Conservation (phyloP, 2,797 vertebrate genomes). For the Hippoglossus hippoglossus region DNA sequence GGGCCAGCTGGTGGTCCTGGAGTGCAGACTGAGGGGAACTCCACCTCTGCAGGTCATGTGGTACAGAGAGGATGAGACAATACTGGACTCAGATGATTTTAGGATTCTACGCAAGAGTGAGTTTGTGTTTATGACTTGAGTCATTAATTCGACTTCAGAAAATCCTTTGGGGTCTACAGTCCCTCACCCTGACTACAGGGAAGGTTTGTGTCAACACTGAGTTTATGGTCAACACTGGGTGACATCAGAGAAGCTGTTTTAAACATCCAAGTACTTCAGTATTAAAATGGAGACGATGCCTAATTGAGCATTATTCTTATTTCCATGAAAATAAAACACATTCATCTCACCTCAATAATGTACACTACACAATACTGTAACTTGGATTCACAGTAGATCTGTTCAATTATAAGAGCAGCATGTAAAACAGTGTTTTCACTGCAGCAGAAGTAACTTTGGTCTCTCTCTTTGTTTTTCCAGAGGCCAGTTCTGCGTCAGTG, state of each 20-base stretch:
- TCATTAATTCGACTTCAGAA: too few species aligned
- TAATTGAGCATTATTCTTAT: too few species aligned
- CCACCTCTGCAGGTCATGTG: constrained; percentile 87
- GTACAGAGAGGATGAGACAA: constrained; percentile 87
- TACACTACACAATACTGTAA: background rate
- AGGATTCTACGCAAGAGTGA: constrained; percentile 90
- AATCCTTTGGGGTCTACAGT: too few species aligned
- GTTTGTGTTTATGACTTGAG: constrained; percentile 22
- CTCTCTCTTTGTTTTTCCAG: constrained; percentile 72
- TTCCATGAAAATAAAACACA: too few species aligned
- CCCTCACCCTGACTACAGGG: too few species aligned
- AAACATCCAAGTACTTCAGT: too few species aligned
- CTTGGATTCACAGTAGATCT: background rate
- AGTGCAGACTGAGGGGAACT: constrained; percentile 86
- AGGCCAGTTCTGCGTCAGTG: constrained; percentile 87
- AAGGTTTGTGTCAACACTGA: too few species aligned
- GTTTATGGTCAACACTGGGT: too few species aligned
- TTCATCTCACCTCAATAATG: background rate
- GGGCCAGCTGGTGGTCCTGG: constrained; percentile 88
- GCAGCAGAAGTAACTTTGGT: background rate
- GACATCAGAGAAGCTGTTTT: too few species aligned
- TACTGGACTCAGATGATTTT: constrained; percentile 89
- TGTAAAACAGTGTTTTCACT: background rate
- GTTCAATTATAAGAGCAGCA: background rate
- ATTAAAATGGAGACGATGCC: too few species aligned